Conservation (phyloP, 2,888 invertebrate species). For the Euzetes globulus region DNA sequence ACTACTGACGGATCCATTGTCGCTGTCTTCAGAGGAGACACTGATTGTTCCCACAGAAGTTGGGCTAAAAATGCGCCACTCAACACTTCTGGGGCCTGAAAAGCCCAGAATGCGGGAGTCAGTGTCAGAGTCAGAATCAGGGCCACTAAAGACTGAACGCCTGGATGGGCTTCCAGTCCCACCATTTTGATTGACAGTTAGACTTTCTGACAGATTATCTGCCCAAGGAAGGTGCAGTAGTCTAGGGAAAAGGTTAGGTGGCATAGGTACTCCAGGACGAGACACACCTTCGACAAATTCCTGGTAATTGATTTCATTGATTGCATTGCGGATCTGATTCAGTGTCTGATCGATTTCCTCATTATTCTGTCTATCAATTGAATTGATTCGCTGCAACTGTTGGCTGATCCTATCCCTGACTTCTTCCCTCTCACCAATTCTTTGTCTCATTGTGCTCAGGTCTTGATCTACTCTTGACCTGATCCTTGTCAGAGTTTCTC, state of each 20-base stretch:
- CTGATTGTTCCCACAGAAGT: not conserved
- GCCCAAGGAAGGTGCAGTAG: too few species aligned
- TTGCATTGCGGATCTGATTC: not conserved
- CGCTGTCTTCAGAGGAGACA: not conserved
- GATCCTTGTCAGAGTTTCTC: not conserved
- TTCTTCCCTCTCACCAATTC: not conserved
- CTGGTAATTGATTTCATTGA: not conserved
- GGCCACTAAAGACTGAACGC: too few species aligned
- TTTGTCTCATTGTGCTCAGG: not conserved
- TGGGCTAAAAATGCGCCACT: not conserved
- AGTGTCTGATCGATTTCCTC: not conserved
- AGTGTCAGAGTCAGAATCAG: not conserved
- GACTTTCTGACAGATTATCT: too few species aligned
- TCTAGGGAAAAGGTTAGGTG: too few species aligned
- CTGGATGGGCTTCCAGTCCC: too few species aligned
- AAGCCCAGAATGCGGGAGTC: not conserved
- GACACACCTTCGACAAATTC: not conserved
- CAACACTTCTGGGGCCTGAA: not conserved
- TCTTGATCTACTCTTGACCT: not conserved
- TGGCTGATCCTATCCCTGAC: not conserved
- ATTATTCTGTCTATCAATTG: not conserved
- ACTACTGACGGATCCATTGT: not conserved
- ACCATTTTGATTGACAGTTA: too few species aligned
- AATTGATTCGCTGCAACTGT: not conserved
- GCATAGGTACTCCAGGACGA: not conserved